These are phyloP conservation scores for Anguilla megastoma DNA, from an alignment of 2,797 vertebrate genomes.

Conservation along the genomic window DNA sequence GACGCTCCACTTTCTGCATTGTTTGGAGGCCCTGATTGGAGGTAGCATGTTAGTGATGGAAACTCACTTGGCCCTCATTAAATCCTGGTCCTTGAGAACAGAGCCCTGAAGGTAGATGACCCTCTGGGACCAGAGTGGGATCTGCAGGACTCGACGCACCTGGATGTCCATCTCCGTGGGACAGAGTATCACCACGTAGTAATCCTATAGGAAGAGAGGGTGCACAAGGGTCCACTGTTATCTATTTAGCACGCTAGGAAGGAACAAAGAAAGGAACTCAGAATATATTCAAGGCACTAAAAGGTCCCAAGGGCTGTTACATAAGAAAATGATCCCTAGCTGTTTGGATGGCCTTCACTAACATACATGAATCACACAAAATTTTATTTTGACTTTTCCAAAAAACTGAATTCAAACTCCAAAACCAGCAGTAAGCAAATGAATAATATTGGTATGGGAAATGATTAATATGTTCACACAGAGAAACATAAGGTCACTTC, in stretches of 20 bases:
- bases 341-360: too few relatives aligned
- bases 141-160: slow-evolving; percentile 89
- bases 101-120: slow-evolving; percentile 97
- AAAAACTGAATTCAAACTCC: background rate
- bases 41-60: background rate
- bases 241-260: background rate
- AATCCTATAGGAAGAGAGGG: slow-evolving; percentile 76
- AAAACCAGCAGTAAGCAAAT: background rate
- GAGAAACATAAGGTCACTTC: background rate
- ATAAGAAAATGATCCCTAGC: too few relatives aligned
- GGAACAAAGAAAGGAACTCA: background rate
- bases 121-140: slow-evolving; percentile 92
- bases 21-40: background rate
- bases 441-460: background rate
- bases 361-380: too few relatives aligned
- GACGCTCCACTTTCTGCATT: background rate
- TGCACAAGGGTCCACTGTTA: background rate
- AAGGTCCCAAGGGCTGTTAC: background rate
- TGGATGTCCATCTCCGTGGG: slow-evolving; percentile 93
- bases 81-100: slow-evolving; percentile 93
- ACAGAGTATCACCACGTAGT: slow-evolving; percentile 94
- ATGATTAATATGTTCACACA: background rate
- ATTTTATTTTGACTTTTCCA: background rate
- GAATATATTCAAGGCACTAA: background rate
- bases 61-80: slow-evolving; percentile 91